Conservation (phyloP, 2,113 vertebrate genomes). For the Poeciliopsis turrubarensis region DNA sequence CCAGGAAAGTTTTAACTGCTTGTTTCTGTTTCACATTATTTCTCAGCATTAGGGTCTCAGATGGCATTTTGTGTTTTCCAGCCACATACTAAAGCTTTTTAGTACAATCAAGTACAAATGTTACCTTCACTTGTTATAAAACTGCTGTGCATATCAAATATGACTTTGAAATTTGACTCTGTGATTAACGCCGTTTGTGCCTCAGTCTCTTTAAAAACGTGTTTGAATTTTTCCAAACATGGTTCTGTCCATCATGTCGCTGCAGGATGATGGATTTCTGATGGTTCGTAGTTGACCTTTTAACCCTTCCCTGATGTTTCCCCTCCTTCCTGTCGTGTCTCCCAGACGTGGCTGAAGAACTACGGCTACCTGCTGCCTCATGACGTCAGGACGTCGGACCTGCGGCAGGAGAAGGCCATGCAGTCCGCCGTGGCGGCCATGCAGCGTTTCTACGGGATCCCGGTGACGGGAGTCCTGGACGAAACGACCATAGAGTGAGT, state of each 20-base stretch:
- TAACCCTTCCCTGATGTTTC: background rate
- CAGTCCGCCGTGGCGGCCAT: slow-evolving; percentile 91
- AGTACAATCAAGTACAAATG: too few species aligned
- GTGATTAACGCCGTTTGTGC: too few species aligned
- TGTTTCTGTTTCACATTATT: background rate
- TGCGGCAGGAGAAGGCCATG: slow-evolving; percentile 89
- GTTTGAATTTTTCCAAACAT: too few species aligned
- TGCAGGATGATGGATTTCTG: too few species aligned
- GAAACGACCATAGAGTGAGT: slow-evolving; percentile 90
- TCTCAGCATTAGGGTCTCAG: too few species aligned
- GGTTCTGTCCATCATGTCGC: too few species aligned
- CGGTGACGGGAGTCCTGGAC: slow-evolving; percentile 89
- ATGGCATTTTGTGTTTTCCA: too few species aligned
- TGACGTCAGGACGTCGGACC: slow-evolving; percentile 84
- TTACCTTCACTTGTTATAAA: too few species aligned
- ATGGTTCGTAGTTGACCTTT: background rate
- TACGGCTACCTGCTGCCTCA: slow-evolving; percentile 91
- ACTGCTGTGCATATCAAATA: too few species aligned
- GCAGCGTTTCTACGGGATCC: slow-evolving; percentile 93
- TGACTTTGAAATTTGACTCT: too few species aligned
- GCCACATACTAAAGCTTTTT: too few species aligned
- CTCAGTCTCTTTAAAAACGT: too few species aligned
- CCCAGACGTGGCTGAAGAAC: slow-evolving; percentile 90
- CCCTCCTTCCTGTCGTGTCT: background rate
- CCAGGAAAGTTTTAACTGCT: background rate